A percentile compares a stretch with the other conserved stretches of the same genome.
phyloP scores from a whole-genome alignment of 2,113 vertebrate species.

The Carollia perspicillata region DNA sequence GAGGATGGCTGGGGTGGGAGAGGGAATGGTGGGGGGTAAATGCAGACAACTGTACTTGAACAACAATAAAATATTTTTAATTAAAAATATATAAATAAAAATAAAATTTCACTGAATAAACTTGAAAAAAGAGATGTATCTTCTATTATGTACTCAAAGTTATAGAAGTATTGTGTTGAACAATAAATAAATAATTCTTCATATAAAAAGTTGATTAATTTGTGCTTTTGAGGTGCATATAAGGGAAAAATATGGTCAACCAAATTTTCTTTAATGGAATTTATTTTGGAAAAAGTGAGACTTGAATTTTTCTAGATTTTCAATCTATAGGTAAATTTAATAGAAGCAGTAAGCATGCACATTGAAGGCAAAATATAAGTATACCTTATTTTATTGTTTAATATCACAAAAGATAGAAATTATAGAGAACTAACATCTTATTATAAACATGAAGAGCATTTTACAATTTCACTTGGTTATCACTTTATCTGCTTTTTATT shows the following conservation, averaged over 20 bases:
- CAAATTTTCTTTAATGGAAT: background rate
- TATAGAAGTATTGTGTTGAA: too few species aligned
- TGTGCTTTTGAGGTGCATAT: background rate
- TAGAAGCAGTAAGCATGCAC: conserved; percentile 4
- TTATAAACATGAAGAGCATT: conserved; percentile 23
- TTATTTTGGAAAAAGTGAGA: background rate
- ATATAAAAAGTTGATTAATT: background rate
- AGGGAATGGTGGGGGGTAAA: too few species aligned
- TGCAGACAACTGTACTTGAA: too few species aligned
- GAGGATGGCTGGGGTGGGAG: too few species aligned
- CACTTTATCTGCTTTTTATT: conserved; percentile 26
- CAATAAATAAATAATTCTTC: too few species aligned
- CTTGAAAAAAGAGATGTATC: too few species aligned
- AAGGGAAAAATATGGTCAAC: background rate
- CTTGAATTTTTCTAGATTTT: conserved; percentile 15
- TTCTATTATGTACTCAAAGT: too few species aligned
- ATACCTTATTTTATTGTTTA: conserved; percentile 13
- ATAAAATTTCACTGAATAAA: too few species aligned
- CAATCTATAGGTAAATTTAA: background rate
- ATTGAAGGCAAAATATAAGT: conserved; percentile 29
- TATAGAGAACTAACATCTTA: background rate
- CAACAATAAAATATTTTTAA: too few species aligned
- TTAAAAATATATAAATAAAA: too few species aligned
- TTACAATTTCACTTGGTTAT: conserved; percentile 33
- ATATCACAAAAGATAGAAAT: conserved; percentile 21